Percentiles rank a stretch among this genome's conserved stretches.
Conservation (phyloP, 2,797 vertebrate genomes). For the Ciconia nigra region DNA sequence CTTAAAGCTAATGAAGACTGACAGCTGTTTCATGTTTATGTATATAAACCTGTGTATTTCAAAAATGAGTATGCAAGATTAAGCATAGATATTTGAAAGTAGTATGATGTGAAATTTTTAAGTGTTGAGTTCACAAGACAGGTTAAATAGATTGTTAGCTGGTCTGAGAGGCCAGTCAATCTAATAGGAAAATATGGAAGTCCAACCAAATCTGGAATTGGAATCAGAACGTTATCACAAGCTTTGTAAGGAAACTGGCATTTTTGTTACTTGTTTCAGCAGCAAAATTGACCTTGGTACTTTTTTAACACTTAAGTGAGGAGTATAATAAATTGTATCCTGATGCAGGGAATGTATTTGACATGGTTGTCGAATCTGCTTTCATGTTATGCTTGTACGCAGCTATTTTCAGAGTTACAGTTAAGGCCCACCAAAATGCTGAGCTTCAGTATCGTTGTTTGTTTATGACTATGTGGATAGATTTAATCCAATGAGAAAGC, state of each 20-base stretch:
- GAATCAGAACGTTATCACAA: background rate
- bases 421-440: background rate
- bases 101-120: background rate
- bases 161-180: background rate
- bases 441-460: background rate
- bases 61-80: background rate
- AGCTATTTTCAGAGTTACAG: background rate
- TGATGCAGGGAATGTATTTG: background rate
- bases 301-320: background rate
- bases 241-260: background rate
- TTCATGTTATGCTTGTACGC: rapidly evolving
- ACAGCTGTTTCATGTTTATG: background rate
- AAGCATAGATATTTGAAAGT: background rate
- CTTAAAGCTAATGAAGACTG: background rate
- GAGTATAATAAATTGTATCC: background rate
- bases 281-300: background rate
- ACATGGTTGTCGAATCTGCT: background rate
- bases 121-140: background rate
- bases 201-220: background rate
- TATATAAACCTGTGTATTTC: background rate
- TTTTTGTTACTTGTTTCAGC: background rate
- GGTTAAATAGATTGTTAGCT: background rate
- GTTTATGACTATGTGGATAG: background rate
- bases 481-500: background rate
- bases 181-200: background rate